Base-by-base conservation (phyloP, 1,140 invertebrate genomes). In the Heliothis subflexa region DNA sequence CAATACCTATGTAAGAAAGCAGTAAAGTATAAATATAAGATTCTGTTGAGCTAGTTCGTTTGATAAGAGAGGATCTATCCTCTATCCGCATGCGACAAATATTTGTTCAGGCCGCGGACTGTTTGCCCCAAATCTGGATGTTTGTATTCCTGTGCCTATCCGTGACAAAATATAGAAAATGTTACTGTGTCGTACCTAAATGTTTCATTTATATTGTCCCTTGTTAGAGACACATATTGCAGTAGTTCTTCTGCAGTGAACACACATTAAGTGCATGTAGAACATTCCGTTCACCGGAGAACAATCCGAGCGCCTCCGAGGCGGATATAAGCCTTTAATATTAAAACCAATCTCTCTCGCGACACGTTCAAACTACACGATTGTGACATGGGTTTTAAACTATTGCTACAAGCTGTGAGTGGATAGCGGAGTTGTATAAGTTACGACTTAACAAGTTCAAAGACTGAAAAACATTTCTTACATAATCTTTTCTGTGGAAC, bases 251-350 rank as follows among this genome's bases (percentile, higher is more conserved):
- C 52, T 47, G 70, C 28, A 72, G 14, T 7, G 14, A 50, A 21
- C 40, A n/a, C 59, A 10, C 50, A 50, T n/a, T 25, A n/a, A 50
- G 47, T 68, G 64, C 47, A 68, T 68, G 64, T 7, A 40, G 28
- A 64, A n/a, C 40, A 21, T 68, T 50, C 64, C 64, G 47, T 28
- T 50, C 45, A 50, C 47, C 13, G 47, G 59, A 52, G 59, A 62
- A 77, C 62, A 68, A 55, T 45, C 78, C 18, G 3, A 52, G 33
- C 64, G 57, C 25, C 40, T 16, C 54, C 7, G 47, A 62, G 49
- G 52, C 64, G 59, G 54, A 62, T 76, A 80, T 80, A 80, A 80
- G 73, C 79, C 64, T 76, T 80, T 80, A 80, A 80, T 80, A 80
- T 80, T 80, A 80, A 80, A 75, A 70, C 52, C 78, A 71, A 74